Conservation (phyloP, 2,797 vertebrate species). For the Melanotaenia boesemani region DNA sequence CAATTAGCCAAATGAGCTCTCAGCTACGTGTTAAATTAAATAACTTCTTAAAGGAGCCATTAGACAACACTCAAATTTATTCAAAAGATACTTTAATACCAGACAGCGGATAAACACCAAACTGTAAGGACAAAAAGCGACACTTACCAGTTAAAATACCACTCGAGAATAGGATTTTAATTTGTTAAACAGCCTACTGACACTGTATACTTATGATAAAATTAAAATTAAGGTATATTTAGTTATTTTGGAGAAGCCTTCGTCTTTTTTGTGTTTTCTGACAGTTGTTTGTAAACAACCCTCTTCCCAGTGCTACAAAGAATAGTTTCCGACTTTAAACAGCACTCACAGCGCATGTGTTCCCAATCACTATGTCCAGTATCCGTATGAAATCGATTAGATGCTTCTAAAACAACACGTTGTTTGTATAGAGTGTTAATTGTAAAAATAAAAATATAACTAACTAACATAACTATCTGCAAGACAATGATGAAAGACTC, state of each 20-base stretch:
- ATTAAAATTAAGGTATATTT: neutral
- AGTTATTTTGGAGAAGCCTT: neutral
- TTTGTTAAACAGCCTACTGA: neutral
- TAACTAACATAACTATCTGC: neutral
- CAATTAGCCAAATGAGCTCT: neutral
- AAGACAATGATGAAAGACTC: neutral
- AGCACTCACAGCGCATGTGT: conserved; percentile 27
- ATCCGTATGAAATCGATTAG: neutral
- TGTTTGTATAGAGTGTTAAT: neutral
- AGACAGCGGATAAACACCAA: neutral
- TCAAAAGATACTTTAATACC: neutral
- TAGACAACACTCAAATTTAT: neutral
- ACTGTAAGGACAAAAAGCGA: conserved; percentile 3
- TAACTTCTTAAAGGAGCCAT: neutral
- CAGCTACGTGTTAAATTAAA: neutral
- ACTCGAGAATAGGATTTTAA: neutral
- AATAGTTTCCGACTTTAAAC: conserved; percentile 67
- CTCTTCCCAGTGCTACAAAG: conserved; percentile 52
- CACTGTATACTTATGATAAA: neutral
- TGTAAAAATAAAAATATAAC: neutral
- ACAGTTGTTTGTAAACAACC: conserved; percentile 76
- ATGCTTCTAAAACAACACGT: neutral
- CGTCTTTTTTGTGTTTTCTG: neutral
- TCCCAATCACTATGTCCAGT: conserved; percentile 37
- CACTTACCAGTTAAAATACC: conserved; percentile 51